Evolutionary conservation across 1,140 invertebrate species (phyloP), one percentile per base, ranked within the genome.

Genomic region (Diorhabda sublineata): DNA sequence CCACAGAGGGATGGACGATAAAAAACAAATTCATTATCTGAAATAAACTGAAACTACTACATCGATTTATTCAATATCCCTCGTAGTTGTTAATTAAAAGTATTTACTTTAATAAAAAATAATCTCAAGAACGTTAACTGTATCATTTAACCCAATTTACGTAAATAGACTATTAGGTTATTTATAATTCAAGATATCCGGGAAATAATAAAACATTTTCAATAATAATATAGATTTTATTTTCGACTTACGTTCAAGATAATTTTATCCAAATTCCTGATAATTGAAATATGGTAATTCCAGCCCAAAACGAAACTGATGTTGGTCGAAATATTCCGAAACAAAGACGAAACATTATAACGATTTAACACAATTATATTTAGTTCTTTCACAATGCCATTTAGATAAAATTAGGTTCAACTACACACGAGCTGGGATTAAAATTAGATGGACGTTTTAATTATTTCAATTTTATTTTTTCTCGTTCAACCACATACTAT

Each of bases 1-100:
- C 44, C 42, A 9, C 44, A 59, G 43, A n/a, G 57, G 26, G 57
- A 43, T 11, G 26, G 26, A 45, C 9, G 11, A 26, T 42, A 9
- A 6, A 47, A 59, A 44, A 43, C 26, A 26, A 7, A 45, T 42
- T 42, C 58, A 60, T 67, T 60, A 11, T 67, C 65, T 66, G 42
- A 57, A 66, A 65, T n/a, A 58, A 64, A 26, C 26, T 26, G 26
- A 26, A 26, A 26, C 1, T 26, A 58, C n/a, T 7, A 58, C 6
- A 56, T 56, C 2, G 2, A 7, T n/a, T 56, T n/a, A 56, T n/a
- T 7, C 6, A 7, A 7, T 2, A 56, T 56, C 26, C 1, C 26
- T 26, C 26, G 26, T 26, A 26, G 26, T 26, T 26, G 26, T 26
- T 2, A 26, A 26, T 26, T 26, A 56, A 56, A 56, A 56, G 52